These are phyloP conservation scores for Temnothorax rugatulus DNA, from an alignment of 2,888 invertebrate genomes.

Conservation along the genomic window DNA sequence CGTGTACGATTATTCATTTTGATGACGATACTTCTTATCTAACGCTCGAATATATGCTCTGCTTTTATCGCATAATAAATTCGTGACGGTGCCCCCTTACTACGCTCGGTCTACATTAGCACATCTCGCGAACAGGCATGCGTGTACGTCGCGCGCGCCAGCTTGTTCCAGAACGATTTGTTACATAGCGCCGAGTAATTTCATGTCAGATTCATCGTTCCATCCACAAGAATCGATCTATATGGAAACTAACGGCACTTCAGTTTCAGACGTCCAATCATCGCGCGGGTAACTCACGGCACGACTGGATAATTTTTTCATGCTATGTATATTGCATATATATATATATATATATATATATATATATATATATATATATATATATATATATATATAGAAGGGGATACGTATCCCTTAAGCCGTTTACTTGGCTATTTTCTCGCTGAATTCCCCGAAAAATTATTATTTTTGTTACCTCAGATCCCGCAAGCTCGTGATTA, in stretches of 20 bases:
- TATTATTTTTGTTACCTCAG: not conserved
- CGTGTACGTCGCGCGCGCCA: constrained; percentile 26
- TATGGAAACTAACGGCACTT: constrained; percentile 42
- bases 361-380: too few relatives aligned
- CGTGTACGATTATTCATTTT: not conserved
- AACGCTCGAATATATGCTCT: not conserved
- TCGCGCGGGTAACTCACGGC: not conserved
- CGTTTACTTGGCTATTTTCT: constrained; percentile 26
- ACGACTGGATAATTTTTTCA: constrained; percentile 30
- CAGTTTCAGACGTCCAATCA: constrained; percentile 44
- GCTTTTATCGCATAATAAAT: constrained; percentile 14
- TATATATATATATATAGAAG: not conserved
- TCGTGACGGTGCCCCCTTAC: not conserved
- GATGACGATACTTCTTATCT: not conserved
- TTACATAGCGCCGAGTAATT: constrained; percentile 69
- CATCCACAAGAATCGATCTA: constrained; percentile 20
- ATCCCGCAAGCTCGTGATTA: not conserved
- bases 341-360: too few relatives aligned
- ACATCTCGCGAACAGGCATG: constrained; percentile 20
- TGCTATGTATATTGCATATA: not conserved
- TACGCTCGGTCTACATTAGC: constrained; percentile 25
- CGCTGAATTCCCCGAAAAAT: constrained; percentile 19
- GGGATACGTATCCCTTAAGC: not conserved
- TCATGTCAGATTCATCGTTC: constrained; percentile 72
- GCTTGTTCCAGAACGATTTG: constrained; percentile 63